These are phyloP conservation scores for Tridacna crocea DNA, from an alignment of 2,888 invertebrate species.

Conservation along the genomic window DNA sequence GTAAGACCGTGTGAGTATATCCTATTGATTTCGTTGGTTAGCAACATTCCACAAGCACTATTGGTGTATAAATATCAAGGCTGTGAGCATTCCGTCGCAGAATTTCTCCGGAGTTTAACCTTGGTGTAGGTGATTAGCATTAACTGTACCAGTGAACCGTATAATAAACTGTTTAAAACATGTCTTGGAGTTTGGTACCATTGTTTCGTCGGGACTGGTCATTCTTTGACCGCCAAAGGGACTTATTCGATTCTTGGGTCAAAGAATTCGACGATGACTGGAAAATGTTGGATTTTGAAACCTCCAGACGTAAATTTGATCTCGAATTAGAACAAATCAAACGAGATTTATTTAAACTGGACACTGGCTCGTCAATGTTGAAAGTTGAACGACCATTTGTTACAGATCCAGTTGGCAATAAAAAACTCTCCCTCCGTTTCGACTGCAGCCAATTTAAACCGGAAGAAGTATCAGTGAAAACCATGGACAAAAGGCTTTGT, in stretches of 20 bases:
- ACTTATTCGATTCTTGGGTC: constrained; percentile 56
- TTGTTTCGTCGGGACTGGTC: constrained; percentile 47
- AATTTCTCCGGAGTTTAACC: neutral
- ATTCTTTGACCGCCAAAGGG: constrained; percentile 60
- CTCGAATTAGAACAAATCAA: constrained; percentile 68
- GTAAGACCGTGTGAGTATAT: neutral
- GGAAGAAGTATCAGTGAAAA: constrained; percentile 99
- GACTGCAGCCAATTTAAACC: constrained; percentile 97
- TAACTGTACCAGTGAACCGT: neutral
- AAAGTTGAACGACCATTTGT: constrained; percentile 74
- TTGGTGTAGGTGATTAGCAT: neutral
- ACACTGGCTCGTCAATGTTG: constrained; percentile 61
- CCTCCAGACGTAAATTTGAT: constrained; percentile 62
- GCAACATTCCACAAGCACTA: neutral
- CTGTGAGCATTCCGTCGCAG: neutral
- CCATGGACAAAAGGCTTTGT: constrained; percentile 96
- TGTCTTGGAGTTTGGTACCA: constrained; percentile 61
- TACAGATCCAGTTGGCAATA: constrained; percentile 90
- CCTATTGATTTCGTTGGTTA: neutral
- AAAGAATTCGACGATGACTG: constrained; percentile 63
- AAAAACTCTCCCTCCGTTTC: constrained; percentile 95
- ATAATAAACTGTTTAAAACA: constrained; percentile 15
- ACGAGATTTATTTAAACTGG: constrained; percentile 71
- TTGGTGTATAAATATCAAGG: neutral
- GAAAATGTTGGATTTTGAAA: constrained; percentile 53